Evolutionary conservation across 2,113 vertebrate species (phyloP), one percentile per base, ranked within the genome.

Genomic region (Tychaedon coryphoeus): DNA sequence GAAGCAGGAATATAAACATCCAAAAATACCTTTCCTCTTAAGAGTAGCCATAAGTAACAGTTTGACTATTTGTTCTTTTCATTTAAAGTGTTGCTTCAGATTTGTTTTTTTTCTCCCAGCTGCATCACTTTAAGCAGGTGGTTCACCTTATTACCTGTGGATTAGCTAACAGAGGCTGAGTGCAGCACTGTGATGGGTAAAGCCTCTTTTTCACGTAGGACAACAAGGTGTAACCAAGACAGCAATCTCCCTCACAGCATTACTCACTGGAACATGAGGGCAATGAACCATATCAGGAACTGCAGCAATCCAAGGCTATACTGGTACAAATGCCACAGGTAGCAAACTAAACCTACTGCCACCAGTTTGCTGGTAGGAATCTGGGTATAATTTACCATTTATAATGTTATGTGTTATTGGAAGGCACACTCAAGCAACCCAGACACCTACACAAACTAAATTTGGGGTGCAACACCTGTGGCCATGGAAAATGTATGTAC

Each of bases 171-270:
- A 18, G 42, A 65, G 86, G 18, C 2, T 47, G 70, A 82, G 58
- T 3, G 66, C 54, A 90, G 53, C 67, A 16, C 72, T 83, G 74
- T 31, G 34, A 16, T 31, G 60, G 90, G 83, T 93, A 82, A 86
- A 83, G 72, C 78, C 71, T 90, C 73, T 74, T 60, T 60, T 81
- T 64, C 45, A 94, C 1, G 0, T 26, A 40, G 5, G 28, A 78
- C 71, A 94, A 88, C 56, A 90, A 97, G 79, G 91, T 86, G 92
- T 94, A 91, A 86, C 88, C 72, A 90, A 92, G 88, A 58, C 67
- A 83, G 88, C 60, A 86, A 90, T 80, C 86, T 90, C 54, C 56
- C 14, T 60, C 62, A 20, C 1, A 74, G 72, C 71, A 92, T 93
- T 90, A 93, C 86, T 94, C 92, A 93, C 1, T 24, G 91, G 70